Base-by-base conservation (phyloP, 2,113 vertebrate genomes). In the Lycocorax pyrrhopterus region DNA sequence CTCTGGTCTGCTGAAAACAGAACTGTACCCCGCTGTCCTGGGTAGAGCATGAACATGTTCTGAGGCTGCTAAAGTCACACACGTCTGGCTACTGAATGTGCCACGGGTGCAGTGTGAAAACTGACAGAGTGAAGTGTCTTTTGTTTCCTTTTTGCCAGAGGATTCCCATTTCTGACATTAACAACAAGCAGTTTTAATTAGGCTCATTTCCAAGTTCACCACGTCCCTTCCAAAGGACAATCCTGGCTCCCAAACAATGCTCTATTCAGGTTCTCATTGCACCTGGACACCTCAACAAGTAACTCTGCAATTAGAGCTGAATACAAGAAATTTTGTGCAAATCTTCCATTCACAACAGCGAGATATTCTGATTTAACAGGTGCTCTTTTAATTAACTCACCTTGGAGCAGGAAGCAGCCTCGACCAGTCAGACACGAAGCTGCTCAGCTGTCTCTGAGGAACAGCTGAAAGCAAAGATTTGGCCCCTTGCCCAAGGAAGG, bases 381-480 rank as follows among this genome's bases (percentile, higher is more conserved):
- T 85, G 92, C 35, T 71, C 71, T 75, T 81, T 89, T 58, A 89
- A 90, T 66, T 30, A 85, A 35, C 86, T 76, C 88, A 95, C 94
- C 94, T 96, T 67, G n/a, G 16, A 67, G 58, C 72, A 68, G 41
- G 59, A 44, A 68, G 66, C 87, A 75, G 89, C 91, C 76, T 14
- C 0, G 1, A 21, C 18, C 69, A 60, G 49, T 19, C 23, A 58
- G 53, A 29, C 56, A 10, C 1, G 49, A 67, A 86, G 74, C 96
- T 90, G 90, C 86, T 93, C 93, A 93, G 90, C 74, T 93, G 88
- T 33, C 89, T 62, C 78, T 3, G 55, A 94, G 75, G 35, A 86
- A 17, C 93, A 94, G 94, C 95, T 96, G 90, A 94, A 64, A 91
- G 91, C 72, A 76, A 30, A 71, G 37, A 1, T n/a, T 75, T 93